Evolutionary conservation across 2,797 vertebrate genomes (phyloP), one percentile per base, ranked within the genome.

Genomic region (Phrynocephalus vlangalii): DNA sequence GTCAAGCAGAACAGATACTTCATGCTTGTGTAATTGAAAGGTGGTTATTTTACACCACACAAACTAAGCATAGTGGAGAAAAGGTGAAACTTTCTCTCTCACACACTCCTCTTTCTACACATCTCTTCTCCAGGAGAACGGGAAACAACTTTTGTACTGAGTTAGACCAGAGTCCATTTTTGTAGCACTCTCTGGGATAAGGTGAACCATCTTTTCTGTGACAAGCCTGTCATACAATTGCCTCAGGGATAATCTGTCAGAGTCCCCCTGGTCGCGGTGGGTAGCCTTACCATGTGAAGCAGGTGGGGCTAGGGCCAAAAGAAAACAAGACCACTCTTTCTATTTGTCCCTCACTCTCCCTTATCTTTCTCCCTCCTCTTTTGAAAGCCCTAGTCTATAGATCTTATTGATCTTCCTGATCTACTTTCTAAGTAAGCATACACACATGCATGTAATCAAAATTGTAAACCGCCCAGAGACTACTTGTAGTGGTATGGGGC

Each of bases 31-130:
- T 76, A 84, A 86, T 38, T 82, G 68, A 79, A 89, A 93, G 22
- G 88, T 44, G 9, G 77, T 87, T 88, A 87, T 82, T 90, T 67
- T 75, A 91, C 11, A n/a, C 66, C 80, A 87, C 82, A 38, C 68
- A 3, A 67, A 44, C 56, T 79, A 73, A 48, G 15, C n/a, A 6
- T 38, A 67, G 67, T 44, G 33, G 26, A 83, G 44, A 90, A 30
- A 63, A 86, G 52, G 78, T 26, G 76, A 91, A 88, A 5, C 52
- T 63, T 20, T 63, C 60, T 63, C 60, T 20, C 60, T 83, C 86
- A 44, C 38, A 44, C 38, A 44, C 38, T 92, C 56, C 52, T 56
- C 52, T 56, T 56, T 56, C 52, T 56, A 56, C 9, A 56, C 52
- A 13, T n/a, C n/a, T 28, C 16, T 76, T 24, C 33, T 89, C 24